Evolutionary conservation across 2,113 vertebrate species (phyloP), one percentile per base, ranked within the genome.

Genomic region (Cyrtonyx montezumae): DNA sequence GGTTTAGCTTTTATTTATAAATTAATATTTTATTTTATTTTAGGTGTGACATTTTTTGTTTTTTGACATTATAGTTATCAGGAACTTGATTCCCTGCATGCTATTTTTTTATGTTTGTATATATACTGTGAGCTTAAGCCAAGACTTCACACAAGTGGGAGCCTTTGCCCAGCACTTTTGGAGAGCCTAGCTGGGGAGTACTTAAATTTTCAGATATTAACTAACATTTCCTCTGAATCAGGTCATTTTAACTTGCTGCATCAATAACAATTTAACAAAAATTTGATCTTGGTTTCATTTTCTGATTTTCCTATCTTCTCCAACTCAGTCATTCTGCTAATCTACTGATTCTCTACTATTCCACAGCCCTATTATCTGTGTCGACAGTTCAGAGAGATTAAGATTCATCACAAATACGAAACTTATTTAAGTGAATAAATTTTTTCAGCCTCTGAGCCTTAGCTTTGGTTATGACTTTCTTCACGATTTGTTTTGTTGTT

Each of bases 131-230:
- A 30, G 6, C 4, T 46, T 79, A 13, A 88, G 81, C 36, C 0
- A 45, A 42, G 30, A 36, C 49, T 71, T 92, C 63, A 62, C 18
- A 43, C 4, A 77, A 69, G 7, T 1, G 4, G 30, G 88, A 46
- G 61, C 28, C 69, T 87, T 23, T 14, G 6, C 9, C 20, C 36
- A 79, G 56, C 10, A 66, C 13, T 32, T 63, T 65, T 69, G 19
- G 25, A 75, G 11, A 63, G 0, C 9, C 11, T 71, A 0, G 49
- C 37, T 69, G 32, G 3, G 10, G 3, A 42, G 4, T 22, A 37
- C 6, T n/a, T 53, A 8, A 68, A 45, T 91, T 89, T 85, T 70
- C 21, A 70, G 19, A 37, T 34, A 11, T 25, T 79, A 36, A 5
- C 25, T 25, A 58, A 73, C 3, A 9, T 8, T 66, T 43, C 19